These are phyloP conservation scores for Babyrousa celebensis DNA, from an alignment of 2,797 vertebrate genomes.

Conservation along the genomic window DNA sequence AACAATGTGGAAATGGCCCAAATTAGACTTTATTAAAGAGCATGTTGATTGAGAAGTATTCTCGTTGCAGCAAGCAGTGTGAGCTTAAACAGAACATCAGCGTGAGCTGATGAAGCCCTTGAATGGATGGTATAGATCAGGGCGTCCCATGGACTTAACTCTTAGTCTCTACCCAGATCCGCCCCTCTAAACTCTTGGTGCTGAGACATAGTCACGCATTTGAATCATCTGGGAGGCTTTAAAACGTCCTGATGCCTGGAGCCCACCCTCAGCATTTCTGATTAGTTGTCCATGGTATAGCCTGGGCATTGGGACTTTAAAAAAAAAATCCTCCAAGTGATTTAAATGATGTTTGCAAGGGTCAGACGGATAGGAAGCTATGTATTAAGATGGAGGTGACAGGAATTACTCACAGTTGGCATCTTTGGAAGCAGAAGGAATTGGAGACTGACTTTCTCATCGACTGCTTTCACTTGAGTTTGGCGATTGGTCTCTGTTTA, in stretches of 20 bases:
- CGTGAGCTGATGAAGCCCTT: slow-evolving; percentile 40
- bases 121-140: background rate
- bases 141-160: background rate
- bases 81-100: slow-evolving; percentile 35
- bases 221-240: background rate
- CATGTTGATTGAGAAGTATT: slow-evolving; percentile 65
- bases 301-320: background rate
- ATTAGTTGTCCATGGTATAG: background rate
- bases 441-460: background rate
- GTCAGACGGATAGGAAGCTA: background rate
- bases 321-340: background rate
- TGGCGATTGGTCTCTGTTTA: background rate
- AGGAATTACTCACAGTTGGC: background rate
- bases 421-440: background rate
- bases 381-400: slow-evolving; percentile 1
- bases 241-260: background rate
- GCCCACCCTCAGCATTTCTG: background rate
- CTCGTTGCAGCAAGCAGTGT: slow-evolving; percentile 12
- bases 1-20: slow-evolving; percentile 68
- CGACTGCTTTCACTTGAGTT: background rate
- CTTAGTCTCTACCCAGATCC: background rate
- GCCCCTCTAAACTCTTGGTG: background rate
- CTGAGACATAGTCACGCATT: background rate
- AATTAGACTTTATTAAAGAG: slow-evolving; percentile 77
- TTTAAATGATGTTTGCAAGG: background rate